phyloP scores from a whole-genome alignment of 2,797 vertebrate genomes.

The Morelia viridis region DNA sequence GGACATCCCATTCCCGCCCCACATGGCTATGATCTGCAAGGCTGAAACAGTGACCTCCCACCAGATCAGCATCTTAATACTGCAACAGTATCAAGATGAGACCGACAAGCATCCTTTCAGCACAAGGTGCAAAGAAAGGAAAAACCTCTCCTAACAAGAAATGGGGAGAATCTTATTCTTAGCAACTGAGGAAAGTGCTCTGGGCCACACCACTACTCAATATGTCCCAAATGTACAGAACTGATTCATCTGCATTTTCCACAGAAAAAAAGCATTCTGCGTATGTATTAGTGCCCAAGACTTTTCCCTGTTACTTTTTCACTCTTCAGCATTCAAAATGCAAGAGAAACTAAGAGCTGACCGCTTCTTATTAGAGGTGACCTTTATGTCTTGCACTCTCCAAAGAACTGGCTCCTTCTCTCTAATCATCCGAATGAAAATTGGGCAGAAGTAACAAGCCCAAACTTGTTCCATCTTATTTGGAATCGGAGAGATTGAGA shows the following conservation, averaged over 20 bases:
- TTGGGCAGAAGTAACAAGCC: neutral
- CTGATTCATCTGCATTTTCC: neutral
- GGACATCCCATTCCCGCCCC: neutral
- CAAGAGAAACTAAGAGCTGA: neutral
- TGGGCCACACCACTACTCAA: neutral
- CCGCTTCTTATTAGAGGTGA: neutral
- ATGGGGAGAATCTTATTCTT: neutral
- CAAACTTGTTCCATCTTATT: conserved; percentile 17
- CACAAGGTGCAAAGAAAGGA: neutral
- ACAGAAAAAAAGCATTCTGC: neutral
- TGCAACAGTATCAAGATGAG: neutral
- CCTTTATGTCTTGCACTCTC: neutral
- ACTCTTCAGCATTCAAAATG: neutral
- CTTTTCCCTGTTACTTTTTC: neutral
- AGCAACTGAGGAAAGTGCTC: neutral
- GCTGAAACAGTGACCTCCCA: neutral
- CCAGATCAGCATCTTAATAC: neutral
- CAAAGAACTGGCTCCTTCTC: neutral
- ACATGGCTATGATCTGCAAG: neutral
- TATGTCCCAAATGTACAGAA: neutral
- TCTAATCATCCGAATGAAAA: neutral
- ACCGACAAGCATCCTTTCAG: neutral
- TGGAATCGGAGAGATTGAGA: rapidly evolving
- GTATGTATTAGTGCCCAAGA: neutral
- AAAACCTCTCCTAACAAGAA: neutral